Evolutionary conservation across 2,888 invertebrate genomes (phyloP).

Genomic region (Dasypolia templi): DNA sequence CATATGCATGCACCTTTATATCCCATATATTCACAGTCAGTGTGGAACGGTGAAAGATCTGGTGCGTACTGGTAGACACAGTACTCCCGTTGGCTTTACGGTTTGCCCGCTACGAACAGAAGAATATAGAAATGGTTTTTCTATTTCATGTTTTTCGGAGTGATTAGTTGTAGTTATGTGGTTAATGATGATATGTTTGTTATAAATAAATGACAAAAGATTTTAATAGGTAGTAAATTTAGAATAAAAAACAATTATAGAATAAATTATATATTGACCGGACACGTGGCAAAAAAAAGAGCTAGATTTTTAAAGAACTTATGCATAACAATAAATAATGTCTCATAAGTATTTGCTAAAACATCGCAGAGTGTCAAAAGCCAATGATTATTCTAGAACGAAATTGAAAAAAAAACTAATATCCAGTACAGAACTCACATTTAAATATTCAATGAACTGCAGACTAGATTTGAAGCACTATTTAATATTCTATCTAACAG

Average conservation of each 20-base stretch:
- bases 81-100: conserved; percentile 23
- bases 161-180: neutral
- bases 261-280: neutral
- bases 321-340: too few species aligned
- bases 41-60: neutral
- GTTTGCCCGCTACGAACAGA: neutral
- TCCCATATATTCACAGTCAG: neutral
- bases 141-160: neutral
- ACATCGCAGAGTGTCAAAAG: neutral
- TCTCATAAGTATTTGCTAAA: neutral
- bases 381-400: neutral
- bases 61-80: conserved; percentile 31
- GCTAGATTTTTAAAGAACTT: neutral
- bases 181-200: neutral
- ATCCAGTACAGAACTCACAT: conserved; percentile 22
- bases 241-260: neutral
- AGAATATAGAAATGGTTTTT: conserved; percentile 2
- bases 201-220: neutral
- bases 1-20: conserved; percentile 6
- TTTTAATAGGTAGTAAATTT: neutral
- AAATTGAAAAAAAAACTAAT: neutral
- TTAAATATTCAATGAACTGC: conserved; percentile 37
- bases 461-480: conserved; percentile 34
- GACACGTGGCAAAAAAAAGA: neutral
- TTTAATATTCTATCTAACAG: conserved; percentile 41